Percentiles rank a stretch among this genome's conserved stretches.
Evolutionary conservation across 2,113 vertebrate genomes (phyloP).

Genomic region (Melospiza georgiana): DNA sequence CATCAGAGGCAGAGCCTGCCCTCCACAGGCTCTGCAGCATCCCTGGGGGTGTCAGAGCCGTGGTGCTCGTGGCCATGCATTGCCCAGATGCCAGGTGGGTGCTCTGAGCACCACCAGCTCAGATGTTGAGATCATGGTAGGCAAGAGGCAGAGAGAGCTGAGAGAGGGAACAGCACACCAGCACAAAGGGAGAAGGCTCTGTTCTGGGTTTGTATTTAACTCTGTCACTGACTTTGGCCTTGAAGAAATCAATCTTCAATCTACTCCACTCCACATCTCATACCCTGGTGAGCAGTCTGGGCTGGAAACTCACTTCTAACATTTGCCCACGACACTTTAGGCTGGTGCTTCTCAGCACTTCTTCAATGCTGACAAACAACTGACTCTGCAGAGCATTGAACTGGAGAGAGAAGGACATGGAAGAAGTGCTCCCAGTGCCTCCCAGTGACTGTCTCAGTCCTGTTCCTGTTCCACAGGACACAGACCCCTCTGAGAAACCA

Average conservation of each 20-base stretch:
- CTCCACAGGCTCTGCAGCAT: background rate
- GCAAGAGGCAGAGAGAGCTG: background rate
- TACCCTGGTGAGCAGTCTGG: background rate
- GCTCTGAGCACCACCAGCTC: background rate
- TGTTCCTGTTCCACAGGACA: background rate
- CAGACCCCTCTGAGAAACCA: background rate
- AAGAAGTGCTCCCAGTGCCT: background rate
- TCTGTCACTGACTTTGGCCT: background rate
- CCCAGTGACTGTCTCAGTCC: background rate
- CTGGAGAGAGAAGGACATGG: background rate
- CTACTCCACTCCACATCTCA: fast-evolving
- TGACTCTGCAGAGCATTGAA: background rate
- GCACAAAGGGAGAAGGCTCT: fast-evolving
- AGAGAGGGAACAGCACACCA: background rate
- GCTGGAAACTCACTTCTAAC: background rate
- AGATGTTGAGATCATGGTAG: fast-evolving
- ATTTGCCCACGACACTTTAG: background rate
- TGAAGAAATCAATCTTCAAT: background rate
- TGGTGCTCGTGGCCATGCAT: fast-evolving
- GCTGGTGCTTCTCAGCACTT: background rate
- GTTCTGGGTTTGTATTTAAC: background rate
- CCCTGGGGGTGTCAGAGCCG: fast-evolving
- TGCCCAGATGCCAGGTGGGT: background rate
- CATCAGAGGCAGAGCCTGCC: background rate
- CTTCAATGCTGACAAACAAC: background rate